Conservation (phyloP, 2,797 vertebrate genomes). For the Setipinna tenuifilis region DNA sequence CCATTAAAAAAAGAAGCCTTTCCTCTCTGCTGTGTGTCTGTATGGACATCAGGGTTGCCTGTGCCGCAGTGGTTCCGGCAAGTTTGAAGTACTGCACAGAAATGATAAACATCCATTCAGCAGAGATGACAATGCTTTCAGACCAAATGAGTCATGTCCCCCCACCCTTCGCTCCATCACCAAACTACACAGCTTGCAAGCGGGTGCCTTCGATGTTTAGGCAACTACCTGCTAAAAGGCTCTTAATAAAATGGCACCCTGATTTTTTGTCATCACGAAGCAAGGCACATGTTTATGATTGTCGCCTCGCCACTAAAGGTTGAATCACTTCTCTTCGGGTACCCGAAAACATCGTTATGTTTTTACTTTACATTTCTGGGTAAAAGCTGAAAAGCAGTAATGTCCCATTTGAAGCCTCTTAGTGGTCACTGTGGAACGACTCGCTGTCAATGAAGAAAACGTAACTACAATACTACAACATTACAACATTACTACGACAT, state of each 20-base stretch:
- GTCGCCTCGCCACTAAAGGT: background rate
- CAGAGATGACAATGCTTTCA: constrained; percentile 1
- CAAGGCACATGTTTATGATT: background rate
- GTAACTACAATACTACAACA: no score
- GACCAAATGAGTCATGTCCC: constrained; percentile 14
- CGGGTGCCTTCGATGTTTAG: background rate
- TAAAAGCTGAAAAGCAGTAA: background rate
- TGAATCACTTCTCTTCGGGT: background rate
- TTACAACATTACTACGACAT: no score
- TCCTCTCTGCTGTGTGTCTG: background rate
- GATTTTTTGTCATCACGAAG: background rate
- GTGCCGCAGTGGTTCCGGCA: background rate
- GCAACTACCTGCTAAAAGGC: constrained; percentile 9
- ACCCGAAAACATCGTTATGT: background rate
- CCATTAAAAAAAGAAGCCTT: background rate
- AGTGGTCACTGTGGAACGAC: no score
- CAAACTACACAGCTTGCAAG: background rate
- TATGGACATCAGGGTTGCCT: background rate
- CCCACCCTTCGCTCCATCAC: background rate
- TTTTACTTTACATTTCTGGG: background rate
- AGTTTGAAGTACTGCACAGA: background rate
- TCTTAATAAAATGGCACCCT: background rate
- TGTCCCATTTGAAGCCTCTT: no score
- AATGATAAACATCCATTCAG: constrained; percentile 19
- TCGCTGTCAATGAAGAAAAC: no score